Base-by-base conservation (phyloP, 2,113 vertebrate genomes). In the Puntigrus tetrazona region DNA sequence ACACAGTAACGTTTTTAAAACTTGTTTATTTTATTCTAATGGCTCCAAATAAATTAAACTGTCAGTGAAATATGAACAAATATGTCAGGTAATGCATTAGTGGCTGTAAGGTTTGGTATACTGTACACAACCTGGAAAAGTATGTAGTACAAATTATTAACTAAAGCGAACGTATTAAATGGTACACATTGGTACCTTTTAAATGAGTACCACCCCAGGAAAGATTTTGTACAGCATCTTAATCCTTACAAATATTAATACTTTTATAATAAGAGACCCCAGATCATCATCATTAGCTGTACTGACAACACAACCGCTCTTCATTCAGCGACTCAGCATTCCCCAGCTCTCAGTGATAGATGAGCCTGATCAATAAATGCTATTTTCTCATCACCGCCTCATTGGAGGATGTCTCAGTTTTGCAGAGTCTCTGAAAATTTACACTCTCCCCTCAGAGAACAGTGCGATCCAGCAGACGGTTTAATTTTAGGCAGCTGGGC, bases 351-450 rank as follows among this genome's bases (percentile, higher is more conserved):
- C 81, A 52, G 76, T 88, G 84, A 88, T 86, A 88, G 84, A 88
- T 88, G 87, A 88, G 41, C 59, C 82, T 78, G 82, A 86, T 88
- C 85, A 84, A 86, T 88, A 88, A 57, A 65, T 78, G 87, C 78
- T 82, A 67, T 82, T 88, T 86, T 78, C 76, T 88, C 57, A 69
- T 69, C 67, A 69, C 75, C 34, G 55, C 69, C 72, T 38, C 86
- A 73, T 9, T 36, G 72, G 83, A 87, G 63, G 86, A 87, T 25
- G 22, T 63, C 20, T 69, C 22, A 65, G 52, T 83, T 88, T 82
- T 85, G 86, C 86, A 80, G 80, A 75, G 63, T 85, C n/a, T 82
- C 50, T 82, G 86, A 85, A 87, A 85, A 85, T 78, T 3, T 85
- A 82, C 74, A 78, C 83, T 78, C 63, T 34, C 52, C 45, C 20